phyloP scores from a whole-genome alignment of 92 coral and sea anemone genomes.

The Epizoanthus illoricatus region DNA sequence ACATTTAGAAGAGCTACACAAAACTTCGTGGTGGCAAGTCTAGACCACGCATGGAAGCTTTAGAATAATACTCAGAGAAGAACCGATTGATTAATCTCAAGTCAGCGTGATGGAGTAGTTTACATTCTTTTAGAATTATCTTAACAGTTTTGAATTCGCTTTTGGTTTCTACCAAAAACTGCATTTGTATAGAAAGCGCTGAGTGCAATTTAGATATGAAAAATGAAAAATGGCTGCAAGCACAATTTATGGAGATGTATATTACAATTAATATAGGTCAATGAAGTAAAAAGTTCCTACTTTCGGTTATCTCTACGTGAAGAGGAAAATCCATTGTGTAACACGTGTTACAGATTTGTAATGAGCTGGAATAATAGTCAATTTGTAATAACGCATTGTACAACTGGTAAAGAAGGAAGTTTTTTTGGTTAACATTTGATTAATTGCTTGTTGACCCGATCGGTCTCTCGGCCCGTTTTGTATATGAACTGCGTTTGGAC shows the following conservation, averaged over 20 bases:
- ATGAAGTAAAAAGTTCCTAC: neutral
- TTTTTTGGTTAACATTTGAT: conserved; percentile 2
- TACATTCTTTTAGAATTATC: neutral
- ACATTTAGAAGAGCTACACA: neutral
- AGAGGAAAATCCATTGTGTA: too few species aligned
- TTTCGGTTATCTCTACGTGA: neutral
- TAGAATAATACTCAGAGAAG: neutral
- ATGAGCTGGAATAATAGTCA: neutral
- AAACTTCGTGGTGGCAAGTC: conserved; percentile 39
- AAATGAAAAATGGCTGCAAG: too few species aligned
- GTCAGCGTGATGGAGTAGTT: conserved; percentile 7
- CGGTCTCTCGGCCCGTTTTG: neutral
- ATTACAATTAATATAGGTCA: neutral
- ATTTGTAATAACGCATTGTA: neutral
- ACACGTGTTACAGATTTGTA: neutral
- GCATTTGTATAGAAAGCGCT: too few species aligned
- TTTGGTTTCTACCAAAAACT: too few species aligned
- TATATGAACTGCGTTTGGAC: too few species aligned
- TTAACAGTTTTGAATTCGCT: neutral
- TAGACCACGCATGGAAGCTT: neutral
- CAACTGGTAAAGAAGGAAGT: neutral
- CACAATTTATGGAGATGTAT: neutral
- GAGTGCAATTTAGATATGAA: too few species aligned
- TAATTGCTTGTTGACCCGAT: conserved; percentile 8
- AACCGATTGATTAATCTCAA: conserved; percentile 10